A percentile compares a stretch with the other conserved stretches of the same genome.
These are phyloP conservation scores for Megathymus violae DNA, from an alignment of 1,140 invertebrate species.

Conservation along the genomic window DNA sequence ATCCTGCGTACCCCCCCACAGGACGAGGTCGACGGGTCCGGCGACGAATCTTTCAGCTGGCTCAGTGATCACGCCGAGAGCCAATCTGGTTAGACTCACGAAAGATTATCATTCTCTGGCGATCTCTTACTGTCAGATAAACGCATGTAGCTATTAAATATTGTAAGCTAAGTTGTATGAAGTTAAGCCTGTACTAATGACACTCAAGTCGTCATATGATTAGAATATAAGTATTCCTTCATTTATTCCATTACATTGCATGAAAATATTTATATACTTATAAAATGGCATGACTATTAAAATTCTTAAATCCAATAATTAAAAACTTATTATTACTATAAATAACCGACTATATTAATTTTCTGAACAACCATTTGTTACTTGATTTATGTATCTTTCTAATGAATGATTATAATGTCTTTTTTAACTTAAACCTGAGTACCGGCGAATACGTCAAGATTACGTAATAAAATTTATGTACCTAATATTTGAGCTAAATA, in stretches of 20 bases:
- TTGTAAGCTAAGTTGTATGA: not conserved
- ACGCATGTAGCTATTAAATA: not conserved
- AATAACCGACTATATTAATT: not conserved
- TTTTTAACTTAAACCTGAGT: too few species aligned
- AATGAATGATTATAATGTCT: too few species aligned
- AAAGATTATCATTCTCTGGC: not conserved
- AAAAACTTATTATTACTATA: not conserved
- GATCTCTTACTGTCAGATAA: not conserved
- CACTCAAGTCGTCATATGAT: too few species aligned
- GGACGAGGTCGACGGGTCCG: constrained; percentile 48
- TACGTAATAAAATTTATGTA: too few species aligned
- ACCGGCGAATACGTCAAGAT: too few species aligned
- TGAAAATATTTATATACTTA: not conserved
- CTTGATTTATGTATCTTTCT: too few species aligned
- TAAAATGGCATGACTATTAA: not conserved
- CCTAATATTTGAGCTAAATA: too few species aligned
- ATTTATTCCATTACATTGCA: not conserved
- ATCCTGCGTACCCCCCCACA: constrained; percentile 34
- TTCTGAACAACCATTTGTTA: not conserved
- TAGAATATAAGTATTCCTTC: not conserved
- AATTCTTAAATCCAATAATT: not conserved
- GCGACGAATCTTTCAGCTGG: constrained; percentile 41
- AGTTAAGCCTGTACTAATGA: not conserved
- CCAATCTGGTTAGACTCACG: constrained; percentile 14
- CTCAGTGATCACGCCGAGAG: constrained; percentile 24